phyloP scores from a whole-genome alignment of 2,797 vertebrate species.

The Enteromius anoplus region DNA sequence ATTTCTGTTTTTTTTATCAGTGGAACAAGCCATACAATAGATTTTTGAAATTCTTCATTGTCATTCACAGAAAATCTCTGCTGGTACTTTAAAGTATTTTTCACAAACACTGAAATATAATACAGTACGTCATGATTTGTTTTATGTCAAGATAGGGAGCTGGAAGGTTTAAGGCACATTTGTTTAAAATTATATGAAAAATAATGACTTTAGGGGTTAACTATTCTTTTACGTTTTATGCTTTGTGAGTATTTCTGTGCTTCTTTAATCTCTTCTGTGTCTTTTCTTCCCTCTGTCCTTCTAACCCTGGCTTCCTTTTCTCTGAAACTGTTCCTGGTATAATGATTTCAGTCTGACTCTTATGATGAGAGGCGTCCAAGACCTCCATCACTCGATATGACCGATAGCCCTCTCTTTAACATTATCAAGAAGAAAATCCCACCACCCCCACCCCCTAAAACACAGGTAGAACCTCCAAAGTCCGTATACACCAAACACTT shows the following conservation, averaged over 20 bases:
- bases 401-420: constrained; percentile 74
- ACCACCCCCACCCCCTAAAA: constrained; percentile 78
- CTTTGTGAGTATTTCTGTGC: constrained; percentile 23
- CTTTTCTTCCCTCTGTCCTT: constrained; percentile 47
- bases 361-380: constrained; percentile 71
- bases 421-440: constrained; percentile 75
- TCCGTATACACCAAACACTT: constrained; percentile 41
- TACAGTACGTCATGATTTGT: background rate
- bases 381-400: constrained; percentile 72
- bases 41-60: background rate
- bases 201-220: background rate
- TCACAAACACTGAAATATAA: background rate
- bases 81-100: background rate
- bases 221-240: background rate
- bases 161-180: background rate
- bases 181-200: background rate
- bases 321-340: constrained; percentile 39
- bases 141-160: background rate
- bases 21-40: background rate
- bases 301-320: constrained; percentile 53
- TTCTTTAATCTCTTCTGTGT: constrained; percentile 55
- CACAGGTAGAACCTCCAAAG: constrained; percentile 82
- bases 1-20: background rate
- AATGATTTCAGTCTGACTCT: constrained; percentile 64
- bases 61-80: background rate